phyloP scores from a whole-genome alignment of 2,797 vertebrate species.

The Schizopygopsis pylzovi region DNA sequence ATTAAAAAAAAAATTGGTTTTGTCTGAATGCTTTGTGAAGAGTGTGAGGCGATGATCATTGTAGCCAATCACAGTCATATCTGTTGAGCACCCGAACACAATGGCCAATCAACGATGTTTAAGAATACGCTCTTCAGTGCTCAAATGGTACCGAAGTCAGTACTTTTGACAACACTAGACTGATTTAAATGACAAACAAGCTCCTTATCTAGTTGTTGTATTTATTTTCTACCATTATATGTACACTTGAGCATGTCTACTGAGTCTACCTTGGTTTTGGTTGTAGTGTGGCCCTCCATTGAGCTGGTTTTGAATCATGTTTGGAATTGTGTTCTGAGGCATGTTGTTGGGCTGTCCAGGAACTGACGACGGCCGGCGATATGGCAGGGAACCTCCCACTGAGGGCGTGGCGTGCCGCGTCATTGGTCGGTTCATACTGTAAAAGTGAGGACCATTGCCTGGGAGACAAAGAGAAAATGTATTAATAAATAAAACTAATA shows the following conservation, averaged over 20 bases:
- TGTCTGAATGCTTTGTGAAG: too few species aligned
- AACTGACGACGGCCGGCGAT: constrained; percentile 92
- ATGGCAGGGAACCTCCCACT: constrained; percentile 94
- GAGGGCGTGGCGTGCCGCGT: constrained; percentile 83
- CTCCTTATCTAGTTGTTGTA: not conserved
- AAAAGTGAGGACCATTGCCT: constrained; percentile 94
- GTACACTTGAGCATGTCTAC: not conserved
- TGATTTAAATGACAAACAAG: not conserved
- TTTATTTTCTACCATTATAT: not conserved
- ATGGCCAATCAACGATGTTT: too few species aligned
- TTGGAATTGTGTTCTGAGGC: constrained; percentile 81
- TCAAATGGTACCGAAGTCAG: too few species aligned
- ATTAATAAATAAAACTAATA: not conserved
- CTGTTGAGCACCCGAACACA: too few species aligned
- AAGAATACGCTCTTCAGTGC: too few species aligned
- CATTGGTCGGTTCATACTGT: constrained; percentile 95
- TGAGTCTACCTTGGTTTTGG: constrained; percentile 88
- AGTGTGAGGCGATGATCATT: too few species aligned
- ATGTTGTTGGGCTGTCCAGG: constrained; percentile 87
- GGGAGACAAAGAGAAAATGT: constrained; percentile 13
- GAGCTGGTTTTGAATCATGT: constrained; percentile 74
- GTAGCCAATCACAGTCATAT: too few species aligned
- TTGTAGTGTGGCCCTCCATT: constrained; percentile 93
- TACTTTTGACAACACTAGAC: too few species aligned
- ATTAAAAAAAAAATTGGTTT: too few species aligned